Percentiles rank a stretch among this genome's conserved stretches.
Conservation (phyloP, 2,113 vertebrate species). For the Myrmecobius fasciatus region DNA sequence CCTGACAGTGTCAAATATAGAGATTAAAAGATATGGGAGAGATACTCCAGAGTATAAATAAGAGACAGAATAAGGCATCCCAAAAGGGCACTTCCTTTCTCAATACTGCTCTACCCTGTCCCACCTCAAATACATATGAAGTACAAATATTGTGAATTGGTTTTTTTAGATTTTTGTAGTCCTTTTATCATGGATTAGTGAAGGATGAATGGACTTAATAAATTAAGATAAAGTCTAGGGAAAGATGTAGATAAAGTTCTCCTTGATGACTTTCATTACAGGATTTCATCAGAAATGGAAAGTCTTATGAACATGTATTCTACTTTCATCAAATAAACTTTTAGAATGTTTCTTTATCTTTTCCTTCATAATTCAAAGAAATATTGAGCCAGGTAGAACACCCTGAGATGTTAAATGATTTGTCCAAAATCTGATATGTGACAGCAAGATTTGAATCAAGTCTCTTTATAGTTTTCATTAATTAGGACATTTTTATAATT, state of each 20-base stretch:
- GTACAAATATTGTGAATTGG: neutral
- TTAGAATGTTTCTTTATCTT: neutral
- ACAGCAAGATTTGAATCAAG: neutral
- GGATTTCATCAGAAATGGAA: neutral
- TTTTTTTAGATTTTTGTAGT: neutral
- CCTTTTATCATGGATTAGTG: neutral
- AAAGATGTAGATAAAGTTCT: neutral
- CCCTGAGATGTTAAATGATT: neutral
- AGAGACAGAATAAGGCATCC: neutral
- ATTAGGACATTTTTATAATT: neutral
- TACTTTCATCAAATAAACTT: neutral
- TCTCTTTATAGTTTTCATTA: neutral
- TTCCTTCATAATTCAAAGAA: neutral
- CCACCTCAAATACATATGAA: neutral
- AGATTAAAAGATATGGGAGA: neutral
- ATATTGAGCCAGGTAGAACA: neutral
- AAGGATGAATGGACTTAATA: neutral
- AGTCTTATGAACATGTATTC: neutral
- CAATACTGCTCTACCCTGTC: neutral
- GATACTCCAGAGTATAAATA: neutral
- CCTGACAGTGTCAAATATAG: neutral
- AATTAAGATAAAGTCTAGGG: neutral
- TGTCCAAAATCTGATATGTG: neutral
- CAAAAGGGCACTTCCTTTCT: neutral
- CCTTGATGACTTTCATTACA: neutral